These are phyloP conservation scores for Ornithoptera priamus DNA, from an alignment of 2,888 invertebrate species.

Conservation along the genomic window DNA sequence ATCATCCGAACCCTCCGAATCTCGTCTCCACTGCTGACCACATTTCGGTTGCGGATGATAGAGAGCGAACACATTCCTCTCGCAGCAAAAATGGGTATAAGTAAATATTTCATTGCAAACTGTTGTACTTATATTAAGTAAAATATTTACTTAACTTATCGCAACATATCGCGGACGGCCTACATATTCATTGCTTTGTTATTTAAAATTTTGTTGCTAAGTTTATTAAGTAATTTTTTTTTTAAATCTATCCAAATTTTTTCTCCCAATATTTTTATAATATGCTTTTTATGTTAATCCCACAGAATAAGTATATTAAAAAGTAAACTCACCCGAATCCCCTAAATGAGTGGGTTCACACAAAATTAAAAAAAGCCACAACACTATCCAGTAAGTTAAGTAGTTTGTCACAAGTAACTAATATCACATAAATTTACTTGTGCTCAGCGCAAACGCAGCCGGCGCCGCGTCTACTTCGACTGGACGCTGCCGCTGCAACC, in stretches of 20 bases:
- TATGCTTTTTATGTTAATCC: not conserved
- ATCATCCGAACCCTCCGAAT: too few species aligned
- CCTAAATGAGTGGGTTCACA: constrained; percentile 46
- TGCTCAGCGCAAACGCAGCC: constrained; percentile 51
- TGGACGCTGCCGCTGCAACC: constrained; percentile 44
- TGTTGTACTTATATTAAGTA: too few species aligned
- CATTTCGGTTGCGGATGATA: too few species aligned
- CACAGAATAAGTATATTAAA: not conserved
- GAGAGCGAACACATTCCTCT: too few species aligned
- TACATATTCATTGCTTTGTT: too few species aligned
- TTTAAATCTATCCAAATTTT: not conserved
- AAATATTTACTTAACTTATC: too few species aligned
- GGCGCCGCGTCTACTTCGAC: constrained; percentile 53
- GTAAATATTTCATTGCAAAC: too few species aligned
- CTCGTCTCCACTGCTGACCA: too few species aligned
- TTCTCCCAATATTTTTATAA: not conserved
- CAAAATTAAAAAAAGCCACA: constrained; percentile 45
- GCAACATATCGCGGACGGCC: too few species aligned
- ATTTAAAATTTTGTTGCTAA: too few species aligned
- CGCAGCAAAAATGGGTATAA: too few species aligned
- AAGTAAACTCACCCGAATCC: constrained; percentile 39
- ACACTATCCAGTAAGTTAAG: constrained; percentile 38
- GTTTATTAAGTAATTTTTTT: not conserved
- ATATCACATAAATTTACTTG: constrained; percentile 56
- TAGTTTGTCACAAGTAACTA: constrained; percentile 51